These are phyloP conservation scores for Lanius collurio DNA, from an alignment of 2,113 vertebrate genomes.

Conservation along the genomic window DNA sequence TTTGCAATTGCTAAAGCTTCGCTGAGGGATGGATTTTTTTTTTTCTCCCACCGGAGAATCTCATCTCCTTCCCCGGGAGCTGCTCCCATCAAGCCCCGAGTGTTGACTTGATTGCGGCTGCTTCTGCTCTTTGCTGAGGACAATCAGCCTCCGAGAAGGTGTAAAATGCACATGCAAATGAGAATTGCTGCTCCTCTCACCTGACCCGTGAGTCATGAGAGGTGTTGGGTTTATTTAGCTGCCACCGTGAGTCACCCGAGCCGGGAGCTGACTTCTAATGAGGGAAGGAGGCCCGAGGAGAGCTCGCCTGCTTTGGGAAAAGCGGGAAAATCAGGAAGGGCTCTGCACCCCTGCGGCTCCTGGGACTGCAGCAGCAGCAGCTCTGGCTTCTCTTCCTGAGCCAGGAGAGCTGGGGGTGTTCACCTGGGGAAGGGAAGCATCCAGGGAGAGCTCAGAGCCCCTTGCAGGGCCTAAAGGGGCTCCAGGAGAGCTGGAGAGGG, in stretches of 20 bases:
- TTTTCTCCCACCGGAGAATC: neutral
- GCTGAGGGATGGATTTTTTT: neutral
- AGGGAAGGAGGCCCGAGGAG: neutral
- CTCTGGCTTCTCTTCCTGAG: neutral
- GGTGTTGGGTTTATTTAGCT: neutral
- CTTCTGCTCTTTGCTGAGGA: neutral
- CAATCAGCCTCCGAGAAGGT: neutral
- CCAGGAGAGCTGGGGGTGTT: rapidly evolving
- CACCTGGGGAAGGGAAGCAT: rapidly evolving
- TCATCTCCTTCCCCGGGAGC: neutral
- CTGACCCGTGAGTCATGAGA: slow-evolving; percentile 52
- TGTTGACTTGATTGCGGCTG: neutral
- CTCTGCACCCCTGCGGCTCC: neutral
- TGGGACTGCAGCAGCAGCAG: neutral
- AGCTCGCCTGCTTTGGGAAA: neutral
- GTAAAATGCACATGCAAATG: neutral
- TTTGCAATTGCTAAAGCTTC: neutral
- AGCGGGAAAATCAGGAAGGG: neutral
- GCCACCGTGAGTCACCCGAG: slow-evolving; percentile 34
- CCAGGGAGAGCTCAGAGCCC: neutral
- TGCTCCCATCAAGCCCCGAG: neutral
- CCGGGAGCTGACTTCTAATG: neutral
- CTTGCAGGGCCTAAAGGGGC: rapidly evolving
- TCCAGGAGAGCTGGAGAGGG: neutral
- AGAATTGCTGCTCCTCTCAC: slow-evolving; percentile 9